Evolutionary conservation across 2,888 invertebrate species (phyloP).

Genomic region (Troides oblongomaculatus): DNA sequence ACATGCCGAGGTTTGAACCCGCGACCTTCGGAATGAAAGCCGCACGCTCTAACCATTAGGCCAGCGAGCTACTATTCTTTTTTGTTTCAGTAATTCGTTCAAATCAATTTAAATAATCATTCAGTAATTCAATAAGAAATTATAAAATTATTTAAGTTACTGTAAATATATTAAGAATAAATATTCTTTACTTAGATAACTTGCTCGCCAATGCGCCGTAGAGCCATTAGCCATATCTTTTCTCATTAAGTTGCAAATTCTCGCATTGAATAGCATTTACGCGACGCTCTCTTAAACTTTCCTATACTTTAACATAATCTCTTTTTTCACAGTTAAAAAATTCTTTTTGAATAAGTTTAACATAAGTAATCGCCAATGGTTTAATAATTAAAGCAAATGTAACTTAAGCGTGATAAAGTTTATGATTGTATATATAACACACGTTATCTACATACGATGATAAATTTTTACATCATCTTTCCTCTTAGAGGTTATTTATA

Average conservation of each 20-base stretch:
- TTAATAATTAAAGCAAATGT: not conserved
- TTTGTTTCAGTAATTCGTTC: too few relatives aligned
- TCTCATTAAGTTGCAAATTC: slow-evolving; percentile 15
- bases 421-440: not conserved
- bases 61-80: too few relatives aligned
- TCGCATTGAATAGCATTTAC: slow-evolving; percentile 11
- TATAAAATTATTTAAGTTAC: too few relatives aligned
- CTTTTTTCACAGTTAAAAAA: not conserved
- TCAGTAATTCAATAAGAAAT: too few relatives aligned
- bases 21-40: too few relatives aligned
- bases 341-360: not conserved
- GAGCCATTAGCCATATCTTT: slow-evolving; percentile 18
- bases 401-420: not conserved
- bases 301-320: slow-evolving; percentile 12
- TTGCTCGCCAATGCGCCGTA: slow-evolving; percentile 1
- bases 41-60: too few relatives aligned
- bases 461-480: too few relatives aligned
- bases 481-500: too few relatives aligned
- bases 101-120: too few relatives aligned
- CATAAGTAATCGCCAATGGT: not conserved
- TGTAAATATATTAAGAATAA: not conserved
- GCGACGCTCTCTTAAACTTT: slow-evolving; percentile 3
- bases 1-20: too few relatives aligned
- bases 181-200: slow-evolving; percentile 3
- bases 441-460: too few relatives aligned